These are phyloP conservation scores for Prosapia bicincta DNA, from an alignment of 2,888 invertebrate genomes.

Conservation along the genomic window DNA sequence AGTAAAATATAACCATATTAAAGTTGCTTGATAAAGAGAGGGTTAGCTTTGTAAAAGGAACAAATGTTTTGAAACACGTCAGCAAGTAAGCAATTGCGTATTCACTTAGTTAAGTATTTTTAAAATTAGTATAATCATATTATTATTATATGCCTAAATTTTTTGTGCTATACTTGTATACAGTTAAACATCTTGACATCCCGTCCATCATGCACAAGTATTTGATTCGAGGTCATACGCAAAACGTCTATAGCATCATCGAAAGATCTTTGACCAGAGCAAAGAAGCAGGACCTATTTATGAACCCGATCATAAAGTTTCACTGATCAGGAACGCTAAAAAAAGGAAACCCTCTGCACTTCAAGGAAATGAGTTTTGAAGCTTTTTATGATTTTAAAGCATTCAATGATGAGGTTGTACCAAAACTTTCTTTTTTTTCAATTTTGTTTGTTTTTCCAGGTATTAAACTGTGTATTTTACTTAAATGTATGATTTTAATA, in stretches of 20 bases:
- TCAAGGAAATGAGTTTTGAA: conserved; percentile 39
- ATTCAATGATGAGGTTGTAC: conserved; percentile 29
- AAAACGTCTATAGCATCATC: conserved; percentile 35
- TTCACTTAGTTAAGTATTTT: too few species aligned
- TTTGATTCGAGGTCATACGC: conserved; percentile 35
- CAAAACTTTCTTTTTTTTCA: conserved; percentile 23
- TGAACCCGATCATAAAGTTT: conserved; percentile 34
- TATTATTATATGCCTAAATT: conserved; percentile 31
- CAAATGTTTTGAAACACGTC: too few species aligned
- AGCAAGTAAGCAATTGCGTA: too few species aligned
- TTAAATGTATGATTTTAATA: conserved; percentile 1
- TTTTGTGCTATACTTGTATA: conserved; percentile 33
- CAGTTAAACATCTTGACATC: conserved; percentile 33
- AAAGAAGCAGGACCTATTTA: conserved; percentile 34
- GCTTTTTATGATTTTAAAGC: conserved; percentile 39
- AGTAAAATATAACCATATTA: too few species aligned
- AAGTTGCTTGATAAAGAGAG: neutral
- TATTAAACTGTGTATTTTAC: conserved; percentile 28
- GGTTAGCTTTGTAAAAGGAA: neutral
- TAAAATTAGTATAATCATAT: neutral
- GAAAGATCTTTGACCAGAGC: conserved; percentile 31
- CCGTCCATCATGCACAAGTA: conserved; percentile 35
- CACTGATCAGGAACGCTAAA: conserved; percentile 39
- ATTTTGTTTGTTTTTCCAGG: conserved; percentile 21
- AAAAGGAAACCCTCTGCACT: conserved; percentile 38